Base-by-base conservation (phyloP, 2,888 invertebrate species). In the Sminthurinus aureus region DNA sequence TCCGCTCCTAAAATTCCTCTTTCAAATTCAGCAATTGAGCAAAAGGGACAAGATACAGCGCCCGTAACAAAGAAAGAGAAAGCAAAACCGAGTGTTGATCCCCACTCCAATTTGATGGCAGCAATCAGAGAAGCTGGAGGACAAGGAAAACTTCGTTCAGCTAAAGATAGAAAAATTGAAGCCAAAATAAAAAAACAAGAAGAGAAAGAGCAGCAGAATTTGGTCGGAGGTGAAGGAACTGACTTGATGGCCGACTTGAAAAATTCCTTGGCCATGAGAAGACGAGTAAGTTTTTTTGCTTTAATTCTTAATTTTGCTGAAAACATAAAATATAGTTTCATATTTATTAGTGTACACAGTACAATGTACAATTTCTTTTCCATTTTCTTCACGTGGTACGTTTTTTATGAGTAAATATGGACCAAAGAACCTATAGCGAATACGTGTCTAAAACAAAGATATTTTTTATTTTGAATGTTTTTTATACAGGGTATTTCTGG, bases 91-190 rank as follows among this genome's bases (percentile, higher is more conserved):
- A 20, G 82, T 18, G 83, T 82, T 0, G 88, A 88, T 58, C 51
- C 84, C 18, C 52, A 87, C 26, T 86, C 88, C 2, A 85, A 84
- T 66, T 79, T 89, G 18, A 88, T 89, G 88, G 87, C 87, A n/a
- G 89, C 89, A 3, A 89, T 89, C 24, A 75, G 89, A 24, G 88
- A 86, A 38, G 89, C 89, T 78, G 89, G 89, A 20, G 89, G 89
- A 2, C 82, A 84, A 3, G 85, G 85, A 0, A 82, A 81, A n/a
- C 79, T 88, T 6, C 85, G 85, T 52, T 88, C 88, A 0, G 87
- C 86, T 3, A 86, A 87, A 66, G 88, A 87, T 22, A 79, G 85
- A 58, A 87, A 88, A 76, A 86, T 86, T 66, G 87, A 87, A 83
- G 86, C 87, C 3, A 86, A 86, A 74, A 87, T 85, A 82, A 87